Base-by-base conservation (phyloP, 2,888 invertebrate species). In the Xestia sexstrigata region DNA sequence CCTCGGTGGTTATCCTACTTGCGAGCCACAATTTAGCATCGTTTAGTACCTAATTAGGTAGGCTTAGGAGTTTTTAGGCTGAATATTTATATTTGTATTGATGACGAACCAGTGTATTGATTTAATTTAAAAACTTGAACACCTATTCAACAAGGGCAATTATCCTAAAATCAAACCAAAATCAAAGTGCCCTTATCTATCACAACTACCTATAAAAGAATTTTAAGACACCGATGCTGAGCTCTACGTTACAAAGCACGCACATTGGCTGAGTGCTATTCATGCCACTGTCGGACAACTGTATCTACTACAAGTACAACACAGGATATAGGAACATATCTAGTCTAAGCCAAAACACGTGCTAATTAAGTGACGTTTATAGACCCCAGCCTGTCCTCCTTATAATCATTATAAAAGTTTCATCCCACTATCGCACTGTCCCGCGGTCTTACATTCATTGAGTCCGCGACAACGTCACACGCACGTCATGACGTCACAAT, bases 401-500 rank as follows among this genome's bases (percentile, higher is more conserved):
- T 45, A 47, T 15, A 30, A 17, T 55, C n/a, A 4, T n/a, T 5
- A n/a, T 5, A 13, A 55, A n/a, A 55, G 55, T n/a, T n/a, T 55
- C n/a, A 55, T 26, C 45, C 17, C 23, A 76, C 20, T 17, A 15
- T 0, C 15, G 47, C 26, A 45, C 2, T 45, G 42, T 26, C 15
- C 23, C 23, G 20, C 17, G 11, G 8, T 35, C 6, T 2, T 3
- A 62, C 35, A 2, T 70, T 5, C n/a, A 62, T 42, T 20, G 13
- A 49, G 9, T 11, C 11, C n/a, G 9, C 7, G 23, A 35, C 30
- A 39, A 13, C n/a, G 9, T 30, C 13, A 42, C 26, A 11, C 52
- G 52, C 45, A 78, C 58, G 26, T 47, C 8, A 13, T 78, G 69
- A 77, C 63, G 39, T 39, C 73, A 74, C 60, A 47, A 13, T 17